Percentiles rank a stretch among this genome's conserved stretches.
Evolutionary conservation across 2,888 invertebrate genomes (phyloP).

Genomic region (Leuctra nigra): DNA sequence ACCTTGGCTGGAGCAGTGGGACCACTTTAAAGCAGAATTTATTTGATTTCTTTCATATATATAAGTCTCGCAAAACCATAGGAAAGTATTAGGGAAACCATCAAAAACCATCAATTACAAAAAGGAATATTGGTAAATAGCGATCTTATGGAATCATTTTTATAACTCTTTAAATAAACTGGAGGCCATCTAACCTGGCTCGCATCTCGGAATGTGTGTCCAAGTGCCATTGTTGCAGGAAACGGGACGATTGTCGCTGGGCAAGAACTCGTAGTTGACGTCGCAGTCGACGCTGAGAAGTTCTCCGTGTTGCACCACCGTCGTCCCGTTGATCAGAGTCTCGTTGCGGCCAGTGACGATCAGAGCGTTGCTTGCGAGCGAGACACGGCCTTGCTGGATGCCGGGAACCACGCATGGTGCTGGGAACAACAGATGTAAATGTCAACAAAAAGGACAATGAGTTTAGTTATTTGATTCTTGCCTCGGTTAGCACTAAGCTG

Average conservation of each 20-base stretch:
- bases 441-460: too few relatives aligned
- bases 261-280: slow-evolving; percentile 69
- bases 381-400: slow-evolving; percentile 69
- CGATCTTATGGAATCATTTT: slow-evolving; percentile 4
- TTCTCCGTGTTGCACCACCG: slow-evolving; percentile 64
- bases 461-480: too few relatives aligned
- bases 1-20: too few relatives aligned
- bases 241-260: slow-evolving; percentile 63
- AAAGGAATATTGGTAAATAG: too few relatives aligned
- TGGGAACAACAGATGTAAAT: too few relatives aligned
- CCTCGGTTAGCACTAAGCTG: too few relatives aligned
- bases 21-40: too few relatives aligned
- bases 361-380: slow-evolving; percentile 45
- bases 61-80: too few relatives aligned
- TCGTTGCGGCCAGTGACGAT: slow-evolving; percentile 41
- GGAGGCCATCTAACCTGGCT: slow-evolving; percentile 55
- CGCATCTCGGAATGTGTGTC: slow-evolving; percentile 85
- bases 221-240: slow-evolving; percentile 94
- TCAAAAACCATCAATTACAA: too few relatives aligned
- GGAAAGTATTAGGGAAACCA: too few relatives aligned
- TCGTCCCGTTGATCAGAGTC: slow-evolving; percentile 40
- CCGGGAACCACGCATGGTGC: slow-evolving; percentile 93
- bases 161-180: too few relatives aligned
- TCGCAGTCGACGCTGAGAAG: slow-evolving; percentile 73
- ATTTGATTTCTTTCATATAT: too few relatives aligned